These are phyloP conservation scores for Rhyzopertha dominica DNA, from an alignment of 1,140 invertebrate species.

Conservation along the genomic window DNA sequence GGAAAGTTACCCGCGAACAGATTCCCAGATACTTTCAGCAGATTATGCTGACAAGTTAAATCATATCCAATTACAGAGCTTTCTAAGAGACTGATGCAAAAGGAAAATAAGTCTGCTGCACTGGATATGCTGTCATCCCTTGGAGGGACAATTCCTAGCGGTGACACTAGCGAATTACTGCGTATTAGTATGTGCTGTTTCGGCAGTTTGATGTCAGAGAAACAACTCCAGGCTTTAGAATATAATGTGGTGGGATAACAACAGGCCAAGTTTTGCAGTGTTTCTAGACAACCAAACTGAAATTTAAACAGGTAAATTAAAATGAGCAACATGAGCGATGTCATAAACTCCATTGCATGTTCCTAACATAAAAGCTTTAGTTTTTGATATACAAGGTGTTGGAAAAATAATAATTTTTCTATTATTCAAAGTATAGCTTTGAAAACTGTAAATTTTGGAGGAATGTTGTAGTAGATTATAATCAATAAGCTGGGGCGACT, in stretches of 20 bases:
- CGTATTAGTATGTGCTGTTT: too few relatives aligned
- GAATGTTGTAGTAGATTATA: too few relatives aligned
- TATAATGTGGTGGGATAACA: slow-evolving; percentile 50
- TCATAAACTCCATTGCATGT: too few relatives aligned
- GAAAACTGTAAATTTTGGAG: too few relatives aligned
- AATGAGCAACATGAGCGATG: slow-evolving; percentile 5
- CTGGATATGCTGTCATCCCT: slow-evolving; percentile 12
- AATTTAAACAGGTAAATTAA: slow-evolving; percentile 39
- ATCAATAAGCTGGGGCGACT: too few relatives aligned
- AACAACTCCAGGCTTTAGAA: slow-evolving; percentile 51
- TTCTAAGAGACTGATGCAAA: slow-evolving; percentile 51
- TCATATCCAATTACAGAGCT: slow-evolving; percentile 59
- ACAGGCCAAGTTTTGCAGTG: slow-evolving; percentile 48
- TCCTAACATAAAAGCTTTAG: too few relatives aligned
- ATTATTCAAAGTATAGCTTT: too few relatives aligned
- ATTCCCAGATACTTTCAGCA: slow-evolving; percentile 60
- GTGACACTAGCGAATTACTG: too few relatives aligned
- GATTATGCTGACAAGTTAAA: slow-evolving; percentile 57
- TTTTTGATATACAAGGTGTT: too few relatives aligned
- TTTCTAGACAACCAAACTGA: slow-evolving; percentile 52
- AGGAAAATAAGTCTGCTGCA: slow-evolving; percentile 34
- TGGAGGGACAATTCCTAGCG: too few relatives aligned
- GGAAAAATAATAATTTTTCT: too few relatives aligned
- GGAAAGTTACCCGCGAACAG: slow-evolving; percentile 54
- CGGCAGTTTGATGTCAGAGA: slow-evolving; percentile 11